Evolutionary conservation across 2,113 vertebrate genomes (phyloP).

Genomic region (Micronycteris hirsuta): DNA sequence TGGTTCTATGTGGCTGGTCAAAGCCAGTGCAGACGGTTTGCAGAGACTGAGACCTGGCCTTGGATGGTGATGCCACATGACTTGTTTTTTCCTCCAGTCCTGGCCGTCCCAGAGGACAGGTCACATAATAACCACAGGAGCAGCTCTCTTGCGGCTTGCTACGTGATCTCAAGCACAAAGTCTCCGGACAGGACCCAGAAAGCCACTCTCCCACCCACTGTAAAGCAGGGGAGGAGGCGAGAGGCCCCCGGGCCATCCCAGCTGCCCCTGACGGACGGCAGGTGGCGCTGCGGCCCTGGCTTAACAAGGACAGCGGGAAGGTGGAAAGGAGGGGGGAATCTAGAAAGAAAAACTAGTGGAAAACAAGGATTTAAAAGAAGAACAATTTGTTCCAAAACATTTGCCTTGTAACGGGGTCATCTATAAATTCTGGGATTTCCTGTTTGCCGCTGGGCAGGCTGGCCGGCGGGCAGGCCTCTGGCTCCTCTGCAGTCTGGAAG

Average conservation of each 20-base stretch:
- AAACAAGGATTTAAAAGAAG: slow-evolving; percentile 77
- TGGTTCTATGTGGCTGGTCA: rapidly evolving
- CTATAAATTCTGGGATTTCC: slow-evolving; percentile 84
- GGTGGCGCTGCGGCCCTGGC: slow-evolving; percentile 77
- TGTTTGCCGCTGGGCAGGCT: slow-evolving; percentile 75
- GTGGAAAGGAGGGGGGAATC: slow-evolving; percentile 31
- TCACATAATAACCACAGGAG: background rate
- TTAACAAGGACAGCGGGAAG: slow-evolving; percentile 58
- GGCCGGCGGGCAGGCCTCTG: slow-evolving; percentile 28
- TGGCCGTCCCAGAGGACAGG: background rate
- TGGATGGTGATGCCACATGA: rapidly evolving
- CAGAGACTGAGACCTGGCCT: background rate
- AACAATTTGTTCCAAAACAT: slow-evolving; percentile 85
- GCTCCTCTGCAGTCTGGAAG: slow-evolving; percentile 63
- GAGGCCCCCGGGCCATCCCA: background rate
- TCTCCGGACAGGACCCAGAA: background rate
- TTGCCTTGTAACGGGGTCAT: slow-evolving; percentile 81
- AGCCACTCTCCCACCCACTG: background rate
- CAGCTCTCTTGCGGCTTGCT: background rate
- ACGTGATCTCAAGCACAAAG: background rate
- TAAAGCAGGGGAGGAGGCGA: rapidly evolving
- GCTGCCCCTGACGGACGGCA: slow-evolving; percentile 60
- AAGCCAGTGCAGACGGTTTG: background rate
- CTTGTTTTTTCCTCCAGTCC: background rate
- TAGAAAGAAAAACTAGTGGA: slow-evolving; percentile 67